Percentiles rank a stretch among this genome's conserved stretches.
These are phyloP conservation scores for Apotomis capreana DNA, from an alignment of 2,888 invertebrate genomes.

Conservation along the genomic window DNA sequence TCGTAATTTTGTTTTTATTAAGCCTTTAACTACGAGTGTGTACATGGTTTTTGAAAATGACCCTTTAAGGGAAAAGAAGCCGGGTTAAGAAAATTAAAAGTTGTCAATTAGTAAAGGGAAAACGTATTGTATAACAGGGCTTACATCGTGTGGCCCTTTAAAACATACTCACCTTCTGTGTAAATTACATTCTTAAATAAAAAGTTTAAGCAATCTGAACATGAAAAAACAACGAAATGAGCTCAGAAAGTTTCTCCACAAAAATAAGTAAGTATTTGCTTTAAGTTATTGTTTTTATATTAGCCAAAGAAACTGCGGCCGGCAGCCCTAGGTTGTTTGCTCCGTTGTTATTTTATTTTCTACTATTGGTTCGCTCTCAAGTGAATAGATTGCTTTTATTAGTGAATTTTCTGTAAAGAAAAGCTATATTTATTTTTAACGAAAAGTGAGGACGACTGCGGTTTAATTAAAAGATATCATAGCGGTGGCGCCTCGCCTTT, in stretches of 20 bases:
- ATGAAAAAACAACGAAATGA: no score
- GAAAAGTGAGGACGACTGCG: not conserved
- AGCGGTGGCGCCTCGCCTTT: not conserved
- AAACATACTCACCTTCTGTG: no score
- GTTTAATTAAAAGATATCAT: not conserved
- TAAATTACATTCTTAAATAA: no score
- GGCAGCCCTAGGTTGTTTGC: not conserved
- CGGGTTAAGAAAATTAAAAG: no score
- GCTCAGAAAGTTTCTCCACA: not conserved
- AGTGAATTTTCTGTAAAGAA: not conserved
- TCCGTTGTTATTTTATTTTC: conserved; percentile 21
- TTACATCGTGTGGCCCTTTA: no score
- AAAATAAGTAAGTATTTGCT: not conserved
- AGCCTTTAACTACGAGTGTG: no score
- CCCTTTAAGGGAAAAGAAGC: no score
- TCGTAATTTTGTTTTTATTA: no score
- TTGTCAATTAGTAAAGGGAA: no score
- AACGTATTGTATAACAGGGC: no score
- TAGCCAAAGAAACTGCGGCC: not conserved
- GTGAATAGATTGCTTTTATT: conserved; percentile 20
- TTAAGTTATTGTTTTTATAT: not conserved
- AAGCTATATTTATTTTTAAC: not conserved
- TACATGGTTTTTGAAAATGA: no score
- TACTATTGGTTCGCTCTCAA: conserved; percentile 8
- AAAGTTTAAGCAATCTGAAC: no score